These are phyloP conservation scores for Aphelenchoides avenae DNA, from an alignment of 1,140 invertebrate genomes.

Conservation along the genomic window DNA sequence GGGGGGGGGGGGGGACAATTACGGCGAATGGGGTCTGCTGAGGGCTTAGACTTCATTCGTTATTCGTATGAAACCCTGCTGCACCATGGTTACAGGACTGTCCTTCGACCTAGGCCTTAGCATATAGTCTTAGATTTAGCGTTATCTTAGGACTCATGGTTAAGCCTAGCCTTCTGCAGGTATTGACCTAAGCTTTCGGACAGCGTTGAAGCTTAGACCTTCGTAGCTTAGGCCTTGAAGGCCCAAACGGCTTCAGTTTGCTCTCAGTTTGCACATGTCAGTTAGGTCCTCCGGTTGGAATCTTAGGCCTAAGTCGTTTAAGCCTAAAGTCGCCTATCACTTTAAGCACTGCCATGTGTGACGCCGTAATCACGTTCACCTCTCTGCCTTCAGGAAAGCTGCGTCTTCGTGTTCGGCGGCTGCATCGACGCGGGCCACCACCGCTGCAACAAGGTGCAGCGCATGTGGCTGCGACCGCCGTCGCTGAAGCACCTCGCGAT, in stretches of 20 bases:
- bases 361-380: constrained; percentile 3
- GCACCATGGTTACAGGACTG: neutral
- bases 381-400: constrained; percentile 51
- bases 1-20: too few relatives aligned
- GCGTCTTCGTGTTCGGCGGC: constrained; percentile 62
- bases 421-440: constrained; percentile 54
- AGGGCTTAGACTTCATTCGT: neutral
- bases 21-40: too few relatives aligned
- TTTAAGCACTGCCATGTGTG: neutral
- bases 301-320: too few relatives aligned
- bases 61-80: neutral
- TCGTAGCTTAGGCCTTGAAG: too few relatives aligned
- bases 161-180: too few relatives aligned
- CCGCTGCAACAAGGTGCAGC: constrained; percentile 55
- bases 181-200: too few relatives aligned
- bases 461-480: constrained; percentile 75
- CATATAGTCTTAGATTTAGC: neutral
- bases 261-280: neutral
- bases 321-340: neutral
- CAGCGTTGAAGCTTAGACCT: too few relatives aligned
- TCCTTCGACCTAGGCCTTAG: neutral
- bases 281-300: neutral
- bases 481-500: constrained; percentile 69
- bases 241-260: too few relatives aligned
- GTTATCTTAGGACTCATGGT: too few relatives aligned